These are phyloP conservation scores for Frankliniella intonsa DNA, from an alignment of 2,888 invertebrate species.

Conservation along the genomic window DNA sequence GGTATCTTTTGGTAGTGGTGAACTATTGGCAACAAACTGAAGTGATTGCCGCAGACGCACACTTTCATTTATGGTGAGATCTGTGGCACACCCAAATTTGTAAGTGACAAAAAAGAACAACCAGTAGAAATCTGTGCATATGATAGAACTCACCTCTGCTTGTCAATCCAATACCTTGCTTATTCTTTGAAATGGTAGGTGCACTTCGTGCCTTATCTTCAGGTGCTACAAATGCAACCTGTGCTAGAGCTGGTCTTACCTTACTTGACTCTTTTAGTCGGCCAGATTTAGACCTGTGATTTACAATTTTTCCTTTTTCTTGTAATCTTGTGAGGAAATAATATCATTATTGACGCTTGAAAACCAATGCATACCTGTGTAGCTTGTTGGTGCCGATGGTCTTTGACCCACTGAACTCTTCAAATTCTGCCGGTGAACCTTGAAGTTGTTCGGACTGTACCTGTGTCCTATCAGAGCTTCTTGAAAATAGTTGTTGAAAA, in stretches of 20 bases:
- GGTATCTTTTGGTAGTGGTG: background rate
- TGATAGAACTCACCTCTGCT: background rate
- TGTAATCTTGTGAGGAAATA: background rate
- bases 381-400: background rate
- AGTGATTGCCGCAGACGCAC: background rate
- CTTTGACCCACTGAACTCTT: background rate
- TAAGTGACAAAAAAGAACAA: background rate
- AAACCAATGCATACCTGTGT: background rate
- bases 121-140: background rate
- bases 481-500: background rate
- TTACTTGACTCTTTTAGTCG: conserved; percentile 32
- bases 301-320: background rate
- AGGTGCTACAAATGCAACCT: conserved; percentile 27
- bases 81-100: background rate
- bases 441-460: background rate
- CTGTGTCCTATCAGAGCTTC: background rate
- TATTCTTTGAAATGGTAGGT: background rate
- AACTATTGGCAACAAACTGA: background rate
- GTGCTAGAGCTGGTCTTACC: conserved; percentile 28
- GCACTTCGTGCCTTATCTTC: background rate
- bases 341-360: background rate
- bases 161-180: background rate
- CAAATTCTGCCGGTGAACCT: background rate
- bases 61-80: background rate
- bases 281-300: conserved; percentile 34